Base-by-base conservation (phyloP, 2,113 vertebrate genomes). In the Acanthisitta chloris region DNA sequence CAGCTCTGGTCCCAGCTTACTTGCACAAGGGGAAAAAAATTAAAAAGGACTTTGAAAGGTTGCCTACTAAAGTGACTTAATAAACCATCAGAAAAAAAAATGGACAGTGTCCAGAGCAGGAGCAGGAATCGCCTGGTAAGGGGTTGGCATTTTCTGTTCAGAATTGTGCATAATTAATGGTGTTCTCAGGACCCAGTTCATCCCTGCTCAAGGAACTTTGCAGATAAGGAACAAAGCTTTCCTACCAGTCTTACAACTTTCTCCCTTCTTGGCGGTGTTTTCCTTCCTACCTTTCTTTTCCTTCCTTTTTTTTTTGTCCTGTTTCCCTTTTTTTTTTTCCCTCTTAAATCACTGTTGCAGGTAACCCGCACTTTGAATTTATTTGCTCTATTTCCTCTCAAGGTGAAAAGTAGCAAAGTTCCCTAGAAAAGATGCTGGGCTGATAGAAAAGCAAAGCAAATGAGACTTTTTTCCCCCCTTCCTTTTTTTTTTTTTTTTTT, bases 1-100 rank as follows among this genome's bases (percentile, higher is more conserved):
- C 92, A 83, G 90, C 92, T 94, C 94, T 95, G 86, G 96, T 96
- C 65, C 86, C 49, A 72, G 79, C 94, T 96, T 92, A 90, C 82
- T 96, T 86, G 71, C 86, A 91, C 74, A 82, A 81, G 87, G 38
- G 19, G 26, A 4, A 19, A 38, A 42, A 57, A 89, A 86, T 72
- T 71, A 58, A 92, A 94, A 88, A 57, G 40, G 26, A 54, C 79
- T 97, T 97, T 94, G 73, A 95, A 92, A 91, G 82, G 79, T 92
- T 96, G 79, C 69, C 79, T 93, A 52, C 69, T 70, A 73, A 92
- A 81, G 88, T 95, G 90, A 93, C 86, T 95, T 94, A 93, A 93
- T 88, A 94, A 96, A 84, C 54, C 23, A 10, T 28, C 67, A 67
- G 51, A 55, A 57, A 33, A 78, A 59, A 80, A 92, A 78, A 64